phyloP scores from a whole-genome alignment of 2,797 vertebrate species.

The Periparus ater region DNA sequence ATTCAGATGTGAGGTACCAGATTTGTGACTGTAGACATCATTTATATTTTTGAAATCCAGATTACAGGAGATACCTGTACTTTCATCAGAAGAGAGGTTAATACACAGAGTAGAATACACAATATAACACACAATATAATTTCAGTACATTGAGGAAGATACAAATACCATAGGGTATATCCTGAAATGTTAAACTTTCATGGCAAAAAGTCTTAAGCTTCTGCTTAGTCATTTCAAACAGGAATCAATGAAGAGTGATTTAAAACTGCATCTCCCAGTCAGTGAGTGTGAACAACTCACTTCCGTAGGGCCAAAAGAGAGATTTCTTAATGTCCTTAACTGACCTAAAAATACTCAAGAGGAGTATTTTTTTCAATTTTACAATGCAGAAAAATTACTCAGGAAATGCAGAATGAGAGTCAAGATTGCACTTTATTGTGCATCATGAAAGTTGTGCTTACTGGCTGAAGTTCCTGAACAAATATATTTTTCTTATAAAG shows the following conservation, averaged over 20 bases:
- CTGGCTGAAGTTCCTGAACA: not conserved
- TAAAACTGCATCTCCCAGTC: not conserved
- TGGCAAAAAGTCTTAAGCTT: not conserved
- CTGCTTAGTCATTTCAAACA: not conserved
- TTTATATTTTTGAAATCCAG: not conserved
- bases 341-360: not conserved
- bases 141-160: not conserved
- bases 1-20: not conserved
- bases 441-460: not conserved
- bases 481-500: not conserved
- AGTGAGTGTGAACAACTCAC: not conserved
- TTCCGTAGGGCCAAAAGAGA: not conserved
- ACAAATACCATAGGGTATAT: not conserved
- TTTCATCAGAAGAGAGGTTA: not conserved
- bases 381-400: not conserved
- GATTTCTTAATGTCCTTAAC: not conserved
- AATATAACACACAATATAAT: not conserved
- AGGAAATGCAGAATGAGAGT: not conserved
- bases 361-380: not conserved
- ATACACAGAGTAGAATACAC: not conserved
- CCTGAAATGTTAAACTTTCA: not conserved
- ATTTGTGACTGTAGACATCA: not conserved
- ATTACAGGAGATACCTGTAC: not conserved
- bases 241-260: not conserved
- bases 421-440: not conserved